These are phyloP conservation scores for Porites evermanni DNA, from an alignment of 92 coral and sea anemone genomes.

Conservation along the genomic window DNA sequence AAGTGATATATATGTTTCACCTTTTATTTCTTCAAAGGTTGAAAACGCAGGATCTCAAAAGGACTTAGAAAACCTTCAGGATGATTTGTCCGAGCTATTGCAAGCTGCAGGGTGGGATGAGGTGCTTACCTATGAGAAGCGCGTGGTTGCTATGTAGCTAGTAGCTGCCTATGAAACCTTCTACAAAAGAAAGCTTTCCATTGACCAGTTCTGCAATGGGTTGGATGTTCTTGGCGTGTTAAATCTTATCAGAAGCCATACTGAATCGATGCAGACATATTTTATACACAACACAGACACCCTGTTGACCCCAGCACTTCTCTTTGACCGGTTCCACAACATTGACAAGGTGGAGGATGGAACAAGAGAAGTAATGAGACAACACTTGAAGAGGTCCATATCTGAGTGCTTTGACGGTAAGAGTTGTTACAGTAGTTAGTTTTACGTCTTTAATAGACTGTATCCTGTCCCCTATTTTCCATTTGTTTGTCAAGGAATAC, in stretches of 20 bases:
- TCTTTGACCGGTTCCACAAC: conserved; percentile 11
- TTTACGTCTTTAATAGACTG: conserved; percentile 1
- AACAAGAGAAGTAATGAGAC: conserved; percentile 19
- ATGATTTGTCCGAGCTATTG: conserved; percentile 8
- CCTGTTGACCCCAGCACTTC: conserved; percentile 17
- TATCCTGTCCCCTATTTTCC: conserved; percentile 10
- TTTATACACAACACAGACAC: conserved; percentile 23
- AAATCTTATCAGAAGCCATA: conserved; percentile 23
- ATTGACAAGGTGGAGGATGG: conserved; percentile 16
- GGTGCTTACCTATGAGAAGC: conserved; percentile 15
- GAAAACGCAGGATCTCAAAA: not conserved
- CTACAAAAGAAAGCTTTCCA: conserved; percentile 26
- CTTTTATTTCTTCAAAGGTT: conserved; percentile 1
- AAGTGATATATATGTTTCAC: not conserved
- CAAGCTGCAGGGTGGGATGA: conserved; percentile 28
- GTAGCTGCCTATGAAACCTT: conserved; percentile 16
- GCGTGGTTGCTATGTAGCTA: conserved; percentile 6
- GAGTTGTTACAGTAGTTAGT: conserved; percentile 14
- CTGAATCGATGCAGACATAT: conserved; percentile 12
- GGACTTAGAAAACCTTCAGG: conserved; percentile 11
- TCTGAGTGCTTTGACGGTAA: conserved; percentile 18
- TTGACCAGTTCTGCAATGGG: conserved; percentile 32
- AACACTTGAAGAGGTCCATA: conserved; percentile 5
- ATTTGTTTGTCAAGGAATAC: not conserved
- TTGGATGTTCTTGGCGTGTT: conserved; percentile 18